Evolutionary conservation across 2,888 invertebrate genomes (phyloP).

Genomic region (Mimas tiliae): DNA sequence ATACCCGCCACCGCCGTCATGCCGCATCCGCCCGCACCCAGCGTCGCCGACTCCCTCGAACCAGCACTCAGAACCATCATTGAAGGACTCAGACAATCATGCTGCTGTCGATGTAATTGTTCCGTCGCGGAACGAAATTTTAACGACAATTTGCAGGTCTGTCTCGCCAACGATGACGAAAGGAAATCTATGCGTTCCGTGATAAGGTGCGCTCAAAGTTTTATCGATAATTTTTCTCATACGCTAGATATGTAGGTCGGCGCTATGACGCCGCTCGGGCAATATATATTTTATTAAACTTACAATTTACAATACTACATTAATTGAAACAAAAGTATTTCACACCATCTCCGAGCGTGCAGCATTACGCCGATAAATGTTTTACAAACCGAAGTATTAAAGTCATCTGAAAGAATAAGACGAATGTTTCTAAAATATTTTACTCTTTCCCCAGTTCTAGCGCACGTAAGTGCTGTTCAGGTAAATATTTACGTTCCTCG

Average conservation of each 20-base stretch:
- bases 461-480: constrained; percentile 80
- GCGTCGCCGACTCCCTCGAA: constrained; percentile 76
- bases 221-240: constrained; percentile 53
- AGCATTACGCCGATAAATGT: constrained; percentile 1
- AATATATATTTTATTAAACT: constrained; percentile 50
- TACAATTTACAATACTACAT: constrained; percentile 43
- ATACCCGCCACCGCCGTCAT: constrained; percentile 43
- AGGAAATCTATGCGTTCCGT: constrained; percentile 87
- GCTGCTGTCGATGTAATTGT: constrained; percentile 80
- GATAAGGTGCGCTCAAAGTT: constrained; percentile 84
- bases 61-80: constrained; percentile 72
- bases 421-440: constrained; percentile 47
- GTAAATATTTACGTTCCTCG: constrained; percentile 64
- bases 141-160: constrained; percentile 83
- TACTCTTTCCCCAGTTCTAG: constrained; percentile 78
- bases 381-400: background rate
- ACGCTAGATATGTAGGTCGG: constrained; percentile 44
- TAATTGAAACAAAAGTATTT: constrained; percentile 44
- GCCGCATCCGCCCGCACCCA: constrained; percentile 51
- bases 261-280: constrained; percentile 39
- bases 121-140: constrained; percentile 57
- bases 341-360: constrained; percentile 8
- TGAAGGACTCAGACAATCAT: constrained; percentile 67
- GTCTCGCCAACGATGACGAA: constrained; percentile 79
- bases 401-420: constrained; percentile 25